These are phyloP conservation scores for Nasonia longicornis DNA, from an alignment of 1,140 invertebrate genomes.

Conservation along the genomic window DNA sequence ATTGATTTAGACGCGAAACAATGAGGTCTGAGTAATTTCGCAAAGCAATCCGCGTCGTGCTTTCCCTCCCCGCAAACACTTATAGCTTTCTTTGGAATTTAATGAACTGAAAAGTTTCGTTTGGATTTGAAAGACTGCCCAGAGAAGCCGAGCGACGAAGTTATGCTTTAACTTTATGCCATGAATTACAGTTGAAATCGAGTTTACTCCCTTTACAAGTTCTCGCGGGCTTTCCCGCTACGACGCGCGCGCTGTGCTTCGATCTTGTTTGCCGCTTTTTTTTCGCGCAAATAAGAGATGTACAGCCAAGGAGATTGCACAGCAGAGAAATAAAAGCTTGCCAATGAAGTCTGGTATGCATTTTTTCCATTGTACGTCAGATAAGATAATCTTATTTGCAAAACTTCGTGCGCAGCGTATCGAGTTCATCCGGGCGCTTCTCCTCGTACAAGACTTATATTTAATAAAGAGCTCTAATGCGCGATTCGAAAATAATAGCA, in stretches of 20 bases:
- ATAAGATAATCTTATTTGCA: not conserved
- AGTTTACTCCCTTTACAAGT: constrained; percentile 24
- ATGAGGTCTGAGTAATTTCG: not conserved
- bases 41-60: not conserved
- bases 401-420: not conserved
- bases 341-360: not conserved
- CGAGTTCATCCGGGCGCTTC: too few relatives aligned
- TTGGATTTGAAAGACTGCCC: constrained; percentile 3
- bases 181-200: constrained; percentile 35
- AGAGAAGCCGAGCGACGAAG: constrained; percentile 1
- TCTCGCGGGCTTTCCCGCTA: not conserved
- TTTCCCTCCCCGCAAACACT: not conserved
- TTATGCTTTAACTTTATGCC: constrained; percentile 31
- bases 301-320: not conserved
- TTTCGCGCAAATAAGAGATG: not conserved
- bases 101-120: constrained; percentile 37
- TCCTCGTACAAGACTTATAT: not conserved
- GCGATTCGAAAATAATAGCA: not conserved
- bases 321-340: not conserved
- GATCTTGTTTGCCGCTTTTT: constrained; percentile 6
- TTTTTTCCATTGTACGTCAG: not conserved
- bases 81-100: constrained; percentile 8
- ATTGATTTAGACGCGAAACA: not conserved
- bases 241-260: not conserved
- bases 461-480: not conserved